These are phyloP conservation scores for Melanogrammus aeglefinus DNA, from an alignment of 2,797 vertebrate species.

Conservation along the genomic window DNA sequence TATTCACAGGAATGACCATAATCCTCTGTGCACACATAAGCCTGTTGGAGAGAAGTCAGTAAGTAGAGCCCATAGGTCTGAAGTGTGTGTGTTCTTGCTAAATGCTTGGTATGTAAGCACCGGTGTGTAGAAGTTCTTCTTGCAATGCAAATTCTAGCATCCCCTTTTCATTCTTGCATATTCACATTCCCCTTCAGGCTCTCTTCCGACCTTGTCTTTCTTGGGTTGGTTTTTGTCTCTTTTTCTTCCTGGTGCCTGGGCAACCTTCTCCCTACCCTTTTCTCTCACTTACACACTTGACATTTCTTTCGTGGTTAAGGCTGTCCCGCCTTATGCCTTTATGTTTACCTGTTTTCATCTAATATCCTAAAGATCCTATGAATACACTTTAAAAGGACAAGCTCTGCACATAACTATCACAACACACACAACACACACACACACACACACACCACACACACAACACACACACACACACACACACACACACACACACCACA, in stretches of 20 bases:
- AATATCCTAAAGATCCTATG: neutral
- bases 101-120: neutral
- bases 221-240: neutral
- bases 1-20: neutral
- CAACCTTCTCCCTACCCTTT: neutral
- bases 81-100: no score
- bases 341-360: neutral
- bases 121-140: slow-evolving; percentile 14
- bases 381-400: neutral
- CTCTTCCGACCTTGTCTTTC: slow-evolving; percentile 17
- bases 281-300: neutral
- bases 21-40: neutral
- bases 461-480: neutral
- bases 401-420: no score
- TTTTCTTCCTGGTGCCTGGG: neutral
- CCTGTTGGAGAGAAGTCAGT: neutral
- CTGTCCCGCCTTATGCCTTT: neutral
- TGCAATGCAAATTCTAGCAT: slow-evolving; percentile 56
- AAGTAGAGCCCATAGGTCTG: neutral
- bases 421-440: neutral
- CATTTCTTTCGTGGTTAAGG: neutral
- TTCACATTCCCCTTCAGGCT: slow-evolving; percentile 37
- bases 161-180: slow-evolving; percentile 22
- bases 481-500: neutral
- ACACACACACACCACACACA: neutral